Base-by-base conservation (phyloP, 2,888 invertebrate genomes). In the Euplagia quadripunctaria region DNA sequence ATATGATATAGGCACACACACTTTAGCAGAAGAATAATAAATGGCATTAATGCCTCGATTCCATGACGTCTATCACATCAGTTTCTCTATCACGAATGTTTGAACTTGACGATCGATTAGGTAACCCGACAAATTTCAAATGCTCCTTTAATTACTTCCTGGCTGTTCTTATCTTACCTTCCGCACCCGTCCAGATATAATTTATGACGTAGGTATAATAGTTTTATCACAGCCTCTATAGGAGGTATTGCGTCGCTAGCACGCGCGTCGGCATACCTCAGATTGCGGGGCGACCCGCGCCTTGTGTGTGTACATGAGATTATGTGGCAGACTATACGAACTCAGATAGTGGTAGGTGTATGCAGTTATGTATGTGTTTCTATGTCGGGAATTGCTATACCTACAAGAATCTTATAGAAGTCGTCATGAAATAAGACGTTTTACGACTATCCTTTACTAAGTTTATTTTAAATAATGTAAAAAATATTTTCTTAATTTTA, bases 251-350 rank as follows among this genome's bases (percentile, higher is more conserved):
- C 69, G 52, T 58, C 11, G 73, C 49, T 8, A 72, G 78, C 83
- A 78, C 77, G 80, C 82, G 78, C 71, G 77, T 76, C 73, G 81
- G 82, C 81, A 83, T 85, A 82, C 85, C 84, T 85, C 75, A 78
- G 85, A 84, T 86, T 76, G 85, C 78, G 78, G 82, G 75, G 75
- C 70, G 79, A 79, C 79, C 77, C 73, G 72, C 76, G 70, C 74
- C 79, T 73, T 71, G 73, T 64, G 17, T 52, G 46, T 82, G 71
- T 82, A 78, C 77, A 80, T 74, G 72, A 74, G 68, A 20, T 49
- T 74, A 75, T 75, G 70, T 76, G 68, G 68, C 51, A 55, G 31
- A 51, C 70, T 74, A 68, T 58, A 74, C 43, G 52, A 43, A 66
- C 67, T 49, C 8, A 42, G 43, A 46, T 6, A 31, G 9, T 64